A percentile compares a stretch with the other conserved stretches of the same genome.
Evolutionary conservation across 2,113 vertebrate species (phyloP).

Genomic region (Polypterus bichir): DNA sequence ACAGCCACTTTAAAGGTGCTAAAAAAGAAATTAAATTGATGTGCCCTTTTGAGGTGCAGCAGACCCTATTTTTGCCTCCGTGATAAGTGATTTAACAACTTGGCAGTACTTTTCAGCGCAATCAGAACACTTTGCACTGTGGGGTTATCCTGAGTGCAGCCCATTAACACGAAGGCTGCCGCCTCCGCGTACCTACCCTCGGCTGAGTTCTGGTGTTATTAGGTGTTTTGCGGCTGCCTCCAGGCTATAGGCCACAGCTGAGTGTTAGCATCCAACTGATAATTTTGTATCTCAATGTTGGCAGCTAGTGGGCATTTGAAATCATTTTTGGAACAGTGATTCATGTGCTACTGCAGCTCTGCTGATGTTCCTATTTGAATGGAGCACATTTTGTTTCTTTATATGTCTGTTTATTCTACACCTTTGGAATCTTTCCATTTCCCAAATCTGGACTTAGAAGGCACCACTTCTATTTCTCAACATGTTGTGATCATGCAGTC

Average conservation of each 20-base stretch:
- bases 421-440: too few species aligned
- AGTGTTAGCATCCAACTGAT: slow-evolving; percentile 32
- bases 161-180: background rate
- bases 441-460: too few species aligned
- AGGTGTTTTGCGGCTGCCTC: slow-evolving; percentile 5
- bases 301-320: slow-evolving; percentile 18
- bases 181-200: background rate
- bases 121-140: slow-evolving; percentile 7
- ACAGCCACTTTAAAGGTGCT: too few species aligned
- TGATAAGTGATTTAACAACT: background rate
- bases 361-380: too few species aligned
- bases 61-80: background rate
- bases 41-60: background rate
- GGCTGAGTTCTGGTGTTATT: background rate
- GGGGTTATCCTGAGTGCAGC: slow-evolving; percentile 8
- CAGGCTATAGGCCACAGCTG: slow-evolving; percentile 3
- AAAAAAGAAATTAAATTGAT: too few species aligned
- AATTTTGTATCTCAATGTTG: slow-evolving; percentile 44
- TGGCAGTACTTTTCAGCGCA: background rate
- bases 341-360: slow-evolving; percentile 1
- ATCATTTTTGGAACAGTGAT: slow-evolving; percentile 22
- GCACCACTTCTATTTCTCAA: too few species aligned
- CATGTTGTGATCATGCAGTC: too few species aligned
- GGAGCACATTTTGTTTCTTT: too few species aligned
- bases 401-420: too few species aligned